These are phyloP conservation scores for Scaptomyza hsui DNA, from an alignment of 1,140 invertebrate species.

Conservation along the genomic window DNA sequence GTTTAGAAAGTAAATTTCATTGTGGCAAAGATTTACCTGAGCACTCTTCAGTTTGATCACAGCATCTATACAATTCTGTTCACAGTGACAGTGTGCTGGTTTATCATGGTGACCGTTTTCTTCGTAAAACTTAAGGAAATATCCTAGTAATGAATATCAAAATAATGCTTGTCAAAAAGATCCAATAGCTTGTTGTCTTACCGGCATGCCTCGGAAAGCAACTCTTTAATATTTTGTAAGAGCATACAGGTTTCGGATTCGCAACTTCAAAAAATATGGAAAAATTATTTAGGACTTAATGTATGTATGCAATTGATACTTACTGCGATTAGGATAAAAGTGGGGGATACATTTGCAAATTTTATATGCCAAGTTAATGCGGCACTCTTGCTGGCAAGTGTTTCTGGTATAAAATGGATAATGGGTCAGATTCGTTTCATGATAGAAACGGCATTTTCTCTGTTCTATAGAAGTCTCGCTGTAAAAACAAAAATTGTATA, in stretches of 20 bases:
- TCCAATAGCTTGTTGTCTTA: constrained; percentile 11
- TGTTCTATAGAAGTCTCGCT: constrained; percentile 64
- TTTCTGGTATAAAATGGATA: constrained; percentile 87
- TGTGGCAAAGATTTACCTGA: constrained; percentile 23
- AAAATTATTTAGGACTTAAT: not conserved
- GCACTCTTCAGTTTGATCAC: constrained; percentile 52
- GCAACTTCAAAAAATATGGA: constrained; percentile 34
- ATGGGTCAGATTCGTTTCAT: constrained; percentile 87
- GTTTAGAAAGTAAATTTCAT: not conserved
- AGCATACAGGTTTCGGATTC: constrained; percentile 66
- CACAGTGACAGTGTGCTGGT: constrained; percentile 48
- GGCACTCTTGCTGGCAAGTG: constrained; percentile 88
- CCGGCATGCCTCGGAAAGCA: constrained; percentile 64
- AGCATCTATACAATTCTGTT: constrained; percentile 66
- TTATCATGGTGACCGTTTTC: constrained; percentile 11
- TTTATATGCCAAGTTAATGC: constrained; percentile 85
- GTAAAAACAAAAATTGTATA: not conserved
- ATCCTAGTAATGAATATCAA: constrained; percentile 22
- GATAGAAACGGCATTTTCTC: constrained; percentile 85
- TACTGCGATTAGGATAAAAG: constrained; percentile 84
- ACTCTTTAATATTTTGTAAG: constrained; percentile 57
- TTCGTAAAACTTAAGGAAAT: constrained; percentile 63
- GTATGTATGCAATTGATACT: not conserved
- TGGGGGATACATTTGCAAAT: constrained; percentile 88
- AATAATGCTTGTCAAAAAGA: no score